These are phyloP conservation scores for Lasioglossum figueresi DNA, from an alignment of 2,888 invertebrate genomes.

Conservation along the genomic window DNA sequence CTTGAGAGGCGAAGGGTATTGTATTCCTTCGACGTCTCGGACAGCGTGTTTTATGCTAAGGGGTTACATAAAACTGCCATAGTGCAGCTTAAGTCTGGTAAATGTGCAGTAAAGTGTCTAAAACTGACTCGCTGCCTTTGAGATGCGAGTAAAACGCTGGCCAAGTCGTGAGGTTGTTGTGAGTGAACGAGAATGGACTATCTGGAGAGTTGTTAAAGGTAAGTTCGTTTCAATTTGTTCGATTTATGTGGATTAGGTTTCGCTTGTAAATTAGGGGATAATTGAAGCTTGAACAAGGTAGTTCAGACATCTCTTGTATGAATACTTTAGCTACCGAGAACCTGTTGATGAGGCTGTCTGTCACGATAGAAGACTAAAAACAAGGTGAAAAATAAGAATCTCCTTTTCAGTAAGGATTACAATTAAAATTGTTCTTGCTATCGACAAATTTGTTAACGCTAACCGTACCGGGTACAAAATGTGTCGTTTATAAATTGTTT, in stretches of 20 bases:
- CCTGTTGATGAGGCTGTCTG: neutral
- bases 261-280: neutral
- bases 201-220: neutral
- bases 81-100: slow-evolving; percentile 1
- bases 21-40: neutral
- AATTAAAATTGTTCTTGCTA: too few relatives aligned
- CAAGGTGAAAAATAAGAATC: too few relatives aligned
- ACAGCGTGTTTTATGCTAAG: slow-evolving; percentile 4
- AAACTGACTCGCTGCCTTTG: neutral
- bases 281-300: neutral
- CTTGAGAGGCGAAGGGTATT: neutral
- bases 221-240: neutral
- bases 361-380: neutral
- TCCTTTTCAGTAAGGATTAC: neutral
- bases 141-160: neutral
- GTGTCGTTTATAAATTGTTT: too few relatives aligned
- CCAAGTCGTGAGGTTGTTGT: neutral
- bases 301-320: too few relatives aligned
- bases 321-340: neutral
- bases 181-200: neutral
- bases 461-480: too few relatives aligned
- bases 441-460: too few relatives aligned
- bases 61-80: slow-evolving; percentile 1
- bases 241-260: neutral
- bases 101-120: slow-evolving; percentile 4